Percentiles rank a stretch among this genome's conserved stretches.
These are phyloP conservation scores for Palaemon carinicauda DNA, from an alignment of 1,140 invertebrate species.

Conservation along the genomic window DNA sequence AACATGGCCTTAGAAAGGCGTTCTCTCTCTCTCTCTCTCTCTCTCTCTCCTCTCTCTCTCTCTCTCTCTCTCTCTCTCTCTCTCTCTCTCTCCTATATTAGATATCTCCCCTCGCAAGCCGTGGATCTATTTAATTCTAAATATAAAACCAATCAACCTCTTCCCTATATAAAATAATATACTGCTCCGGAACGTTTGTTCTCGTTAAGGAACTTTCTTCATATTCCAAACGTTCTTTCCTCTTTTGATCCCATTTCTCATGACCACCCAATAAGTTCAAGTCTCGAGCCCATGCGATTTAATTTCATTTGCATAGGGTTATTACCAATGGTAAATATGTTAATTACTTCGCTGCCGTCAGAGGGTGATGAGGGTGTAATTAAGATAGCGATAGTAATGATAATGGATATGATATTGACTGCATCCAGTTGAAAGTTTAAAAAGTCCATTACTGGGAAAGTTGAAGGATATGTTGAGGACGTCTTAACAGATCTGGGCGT, in stretches of 20 bases:
- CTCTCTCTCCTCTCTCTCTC: slow-evolving; percentile 14
- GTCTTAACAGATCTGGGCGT: neutral
- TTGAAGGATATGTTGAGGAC: neutral
- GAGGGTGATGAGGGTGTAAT: too few species aligned
- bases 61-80: slow-evolving; percentile 11
- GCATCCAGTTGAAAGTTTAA: neutral
- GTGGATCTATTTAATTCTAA: too few species aligned
- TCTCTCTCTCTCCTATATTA: neutral
- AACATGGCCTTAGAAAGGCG: neutral
- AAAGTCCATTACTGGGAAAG: neutral
- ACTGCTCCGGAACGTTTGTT: neutral
- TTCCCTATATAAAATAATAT: neutral
- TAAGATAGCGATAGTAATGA: too few species aligned
- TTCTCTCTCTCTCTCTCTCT: slow-evolving; percentile 5
- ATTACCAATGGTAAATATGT: too few species aligned
- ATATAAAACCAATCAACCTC: too few species aligned
- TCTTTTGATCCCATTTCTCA: neutral
- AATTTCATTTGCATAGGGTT: too few species aligned
- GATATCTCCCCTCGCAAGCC: too few species aligned
- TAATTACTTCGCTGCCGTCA: too few species aligned
- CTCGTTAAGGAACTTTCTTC: neutral
- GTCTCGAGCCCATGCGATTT: too few species aligned
- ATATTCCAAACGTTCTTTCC: neutral
- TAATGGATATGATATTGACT: too few species aligned
- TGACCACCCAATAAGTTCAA: neutral